phyloP scores from a whole-genome alignment of 2,113 vertebrate species.

The Epinephelus cyanopodus region DNA sequence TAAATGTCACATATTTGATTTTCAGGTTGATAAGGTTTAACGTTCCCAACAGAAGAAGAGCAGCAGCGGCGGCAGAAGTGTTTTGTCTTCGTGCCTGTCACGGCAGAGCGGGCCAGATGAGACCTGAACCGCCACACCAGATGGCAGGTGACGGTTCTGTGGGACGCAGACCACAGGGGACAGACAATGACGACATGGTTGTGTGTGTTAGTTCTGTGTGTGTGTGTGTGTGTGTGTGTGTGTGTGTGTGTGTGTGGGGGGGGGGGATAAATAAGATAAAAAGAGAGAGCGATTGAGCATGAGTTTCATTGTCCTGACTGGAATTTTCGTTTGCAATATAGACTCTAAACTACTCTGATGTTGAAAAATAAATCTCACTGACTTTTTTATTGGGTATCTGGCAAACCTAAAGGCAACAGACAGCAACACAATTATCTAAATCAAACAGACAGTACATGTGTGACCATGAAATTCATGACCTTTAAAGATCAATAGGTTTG shows the following conservation, averaged over 20 bases:
- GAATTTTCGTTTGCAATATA: not conserved
- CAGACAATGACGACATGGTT: not conserved
- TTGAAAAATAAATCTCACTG: not conserved
- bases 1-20: conserved; percentile 28
- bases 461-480: not conserved
- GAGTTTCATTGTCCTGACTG: not conserved
- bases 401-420: not conserved
- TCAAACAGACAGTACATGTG: not conserved
- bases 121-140: conserved; percentile 52
- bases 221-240: not conserved
- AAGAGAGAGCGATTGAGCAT: not conserved
- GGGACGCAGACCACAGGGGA: conserved; percentile 48
- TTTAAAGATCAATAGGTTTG: not conserved
- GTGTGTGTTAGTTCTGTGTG: not conserved
- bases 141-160: conserved; percentile 57
- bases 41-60: conserved; percentile 23
- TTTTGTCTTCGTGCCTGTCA: conserved; percentile 46
- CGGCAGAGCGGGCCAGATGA: conserved; percentile 47
- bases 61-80: conserved; percentile 25
- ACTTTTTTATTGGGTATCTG: not conserved
- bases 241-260: not conserved
- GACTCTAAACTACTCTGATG: not conserved
- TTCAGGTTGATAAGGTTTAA: conserved; percentile 15
- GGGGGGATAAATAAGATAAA: not conserved
- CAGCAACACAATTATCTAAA: not conserved